Conservation (phyloP, 2,888 invertebrate genomes). For the Diploptera punctata region DNA sequence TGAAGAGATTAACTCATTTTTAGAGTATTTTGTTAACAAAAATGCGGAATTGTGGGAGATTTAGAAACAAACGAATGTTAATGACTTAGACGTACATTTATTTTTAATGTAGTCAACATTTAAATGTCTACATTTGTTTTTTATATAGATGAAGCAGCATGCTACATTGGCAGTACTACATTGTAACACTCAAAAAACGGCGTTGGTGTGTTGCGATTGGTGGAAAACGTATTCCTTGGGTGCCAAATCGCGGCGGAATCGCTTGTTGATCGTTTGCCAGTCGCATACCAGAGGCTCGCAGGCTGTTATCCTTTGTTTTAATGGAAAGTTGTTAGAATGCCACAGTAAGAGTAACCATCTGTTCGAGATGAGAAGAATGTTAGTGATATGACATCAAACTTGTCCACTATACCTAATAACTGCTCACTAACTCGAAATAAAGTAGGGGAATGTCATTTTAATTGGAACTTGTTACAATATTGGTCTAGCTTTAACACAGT, state of each 20-base stretch:
- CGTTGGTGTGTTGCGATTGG: background rate
- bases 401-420: no score
- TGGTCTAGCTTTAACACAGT: no score
- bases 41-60: background rate
- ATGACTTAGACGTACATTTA: background rate
- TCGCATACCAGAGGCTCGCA: slow-evolving; percentile 2
- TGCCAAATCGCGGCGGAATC: slow-evolving; percentile 12
- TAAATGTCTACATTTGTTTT: background rate
- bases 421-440: no score
- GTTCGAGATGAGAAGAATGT: no score
- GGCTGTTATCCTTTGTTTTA: background rate
- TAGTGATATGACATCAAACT: no score
- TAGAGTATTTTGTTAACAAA: no score
- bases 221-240: background rate
- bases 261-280: slow-evolving; percentile 15
- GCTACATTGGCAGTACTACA: background rate
- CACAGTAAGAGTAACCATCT: slow-evolving; percentile 14
- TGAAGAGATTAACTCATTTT: background rate
- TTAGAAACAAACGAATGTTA: background rate
- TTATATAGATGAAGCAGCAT: background rate
- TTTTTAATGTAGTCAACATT: background rate
- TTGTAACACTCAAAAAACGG: no score
- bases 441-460: no score
- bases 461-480: no score
- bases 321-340: slow-evolving; percentile 28